phyloP scores from a whole-genome alignment of 2,888 invertebrate genomes.

The Pseudococcus longispinus region DNA sequence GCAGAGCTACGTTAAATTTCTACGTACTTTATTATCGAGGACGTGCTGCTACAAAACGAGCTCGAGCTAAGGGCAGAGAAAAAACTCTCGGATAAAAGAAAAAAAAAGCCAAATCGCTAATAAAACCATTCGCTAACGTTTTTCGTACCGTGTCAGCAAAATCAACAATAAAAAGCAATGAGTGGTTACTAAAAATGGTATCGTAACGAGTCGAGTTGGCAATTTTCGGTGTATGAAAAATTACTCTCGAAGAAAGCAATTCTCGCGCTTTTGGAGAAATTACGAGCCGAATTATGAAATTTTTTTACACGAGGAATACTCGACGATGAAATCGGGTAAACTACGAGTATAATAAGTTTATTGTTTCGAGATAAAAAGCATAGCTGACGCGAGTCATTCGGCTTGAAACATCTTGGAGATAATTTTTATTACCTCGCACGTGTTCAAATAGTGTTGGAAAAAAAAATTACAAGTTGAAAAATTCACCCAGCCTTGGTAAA shows the following conservation, averaged over 20 bases:
- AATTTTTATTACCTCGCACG: not conserved
- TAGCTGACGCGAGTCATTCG: not conserved
- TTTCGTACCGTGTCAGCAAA: conserved; percentile 15
- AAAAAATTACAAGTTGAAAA: not conserved
- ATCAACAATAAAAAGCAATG: not conserved
- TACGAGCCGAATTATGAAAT: not conserved
- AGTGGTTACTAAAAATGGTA: not conserved
- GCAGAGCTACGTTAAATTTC: conserved; percentile 41
- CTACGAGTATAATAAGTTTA: not conserved
- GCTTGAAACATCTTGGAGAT: not conserved
- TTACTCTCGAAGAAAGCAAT: not conserved
- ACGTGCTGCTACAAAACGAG: not conserved
- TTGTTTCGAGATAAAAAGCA: not conserved
- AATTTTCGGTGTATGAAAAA: not conserved
- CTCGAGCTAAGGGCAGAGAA: not conserved
- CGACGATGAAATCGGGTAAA: not conserved
- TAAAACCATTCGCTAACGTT: conserved; percentile 16
- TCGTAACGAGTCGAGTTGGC: no score
- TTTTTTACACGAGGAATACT: not conserved
- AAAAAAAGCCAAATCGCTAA: conserved; percentile 30
- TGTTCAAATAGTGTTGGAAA: not conserved
- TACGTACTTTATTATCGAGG: conserved; percentile 39
- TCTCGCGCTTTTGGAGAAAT: no score
- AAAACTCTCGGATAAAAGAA: not conserved
- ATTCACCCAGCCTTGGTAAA: not conserved